Evolutionary conservation across 37 sponge, comb jelly and placozoan species (phyloP).

Genomic region (Oopsacas minuta): DNA sequence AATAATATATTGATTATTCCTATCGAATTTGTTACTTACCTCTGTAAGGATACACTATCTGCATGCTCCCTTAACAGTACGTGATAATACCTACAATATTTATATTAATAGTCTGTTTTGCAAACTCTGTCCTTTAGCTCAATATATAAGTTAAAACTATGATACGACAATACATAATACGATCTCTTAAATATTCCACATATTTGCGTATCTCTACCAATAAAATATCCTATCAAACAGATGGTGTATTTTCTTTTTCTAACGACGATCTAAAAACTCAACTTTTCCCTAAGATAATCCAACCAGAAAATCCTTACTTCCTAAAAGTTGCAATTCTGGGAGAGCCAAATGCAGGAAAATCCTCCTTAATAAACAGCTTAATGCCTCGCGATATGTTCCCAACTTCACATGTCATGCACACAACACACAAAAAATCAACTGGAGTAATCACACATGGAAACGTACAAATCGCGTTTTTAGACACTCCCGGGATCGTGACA

Average conservation of each 20-base stretch:
- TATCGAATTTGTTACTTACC: slow-evolving; percentile 30
- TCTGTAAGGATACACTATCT: slow-evolving; percentile 59
- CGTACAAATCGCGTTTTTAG: not conserved
- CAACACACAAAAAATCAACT: not conserved
- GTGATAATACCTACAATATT: slow-evolving; percentile 52
- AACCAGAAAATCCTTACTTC: not conserved
- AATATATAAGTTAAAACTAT: too few species aligned
- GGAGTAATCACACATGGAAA: not conserved
- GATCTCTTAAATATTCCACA: not conserved
- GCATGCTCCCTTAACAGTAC: slow-evolving; percentile 51
- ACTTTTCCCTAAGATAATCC: not conserved
- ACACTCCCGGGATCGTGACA: slow-evolving; percentile 2
- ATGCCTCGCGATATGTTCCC: not conserved
- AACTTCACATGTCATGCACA: slow-evolving; percentile 1
- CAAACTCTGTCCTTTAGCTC: too few species aligned
- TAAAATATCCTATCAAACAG: not conserved
- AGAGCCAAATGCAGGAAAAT: slow-evolving; percentile 8
- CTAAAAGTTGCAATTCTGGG: not conserved
- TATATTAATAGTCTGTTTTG: too few species aligned
- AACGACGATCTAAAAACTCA: not conserved
- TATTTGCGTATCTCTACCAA: not conserved
- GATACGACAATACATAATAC: too few species aligned
- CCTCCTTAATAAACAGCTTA: not conserved
- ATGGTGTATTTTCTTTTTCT: not conserved
- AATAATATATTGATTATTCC: not conserved